A percentile compares a stretch with the other conserved stretches of the same genome.
Evolutionary conservation across 2,888 invertebrate genomes (phyloP).

Genomic region (Phortica magna): DNA sequence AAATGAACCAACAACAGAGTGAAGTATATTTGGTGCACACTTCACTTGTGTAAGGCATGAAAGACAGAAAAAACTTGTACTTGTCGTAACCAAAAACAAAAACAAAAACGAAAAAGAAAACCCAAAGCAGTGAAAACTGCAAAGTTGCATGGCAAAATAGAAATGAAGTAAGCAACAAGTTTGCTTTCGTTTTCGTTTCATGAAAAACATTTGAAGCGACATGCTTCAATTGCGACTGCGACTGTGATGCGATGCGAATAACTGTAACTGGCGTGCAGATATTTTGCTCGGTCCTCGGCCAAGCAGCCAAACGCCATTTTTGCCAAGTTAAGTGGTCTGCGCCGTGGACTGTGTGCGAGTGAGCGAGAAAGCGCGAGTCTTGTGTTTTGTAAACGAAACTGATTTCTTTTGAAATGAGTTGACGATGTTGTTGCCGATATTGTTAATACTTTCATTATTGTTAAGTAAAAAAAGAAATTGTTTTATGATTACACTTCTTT

Average conservation of each 20-base stretch:
- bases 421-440: constrained; percentile 14
- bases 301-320: not conserved
- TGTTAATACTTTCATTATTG: constrained; percentile 1
- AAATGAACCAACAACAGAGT: no score
- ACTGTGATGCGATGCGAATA: constrained; percentile 48
- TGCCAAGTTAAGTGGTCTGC: constrained; percentile 17
- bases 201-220: constrained; percentile 37
- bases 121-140: constrained; percentile 62
- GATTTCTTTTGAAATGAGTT: constrained; percentile 55
- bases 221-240: constrained; percentile 34
- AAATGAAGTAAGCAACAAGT: constrained; percentile 61
- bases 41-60: no score
- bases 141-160: constrained; percentile 30
- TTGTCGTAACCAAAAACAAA: constrained; percentile 53
- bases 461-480: not conserved
- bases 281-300: constrained; percentile 5
- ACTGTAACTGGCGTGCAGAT: constrained; percentile 23
- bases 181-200: constrained; percentile 62
- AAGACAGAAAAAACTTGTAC: no score
- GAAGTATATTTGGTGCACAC: no score
- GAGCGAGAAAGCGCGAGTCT: not conserved
- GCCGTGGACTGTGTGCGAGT: not conserved
- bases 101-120: not conserved
- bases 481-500: constrained; percentile 8
- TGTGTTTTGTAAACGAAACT: constrained; percentile 64